Evolutionary conservation across 1,140 invertebrate genomes (phyloP), one percentile per base, ranked within the genome.

Genomic region (Drosophila pandora): DNA sequence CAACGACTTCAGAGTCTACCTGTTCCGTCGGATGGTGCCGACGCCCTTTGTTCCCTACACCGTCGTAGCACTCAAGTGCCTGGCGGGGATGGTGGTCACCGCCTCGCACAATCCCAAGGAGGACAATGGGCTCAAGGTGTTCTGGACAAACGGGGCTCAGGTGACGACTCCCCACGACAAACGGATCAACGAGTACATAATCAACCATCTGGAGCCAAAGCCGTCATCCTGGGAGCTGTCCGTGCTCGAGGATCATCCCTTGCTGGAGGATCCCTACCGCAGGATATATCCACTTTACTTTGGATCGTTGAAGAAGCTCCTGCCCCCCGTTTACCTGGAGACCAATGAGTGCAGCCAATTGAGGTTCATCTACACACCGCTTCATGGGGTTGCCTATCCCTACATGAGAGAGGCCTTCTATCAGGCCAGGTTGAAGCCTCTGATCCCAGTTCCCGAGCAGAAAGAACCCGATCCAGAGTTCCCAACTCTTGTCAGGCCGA

Each of bases 111-210:
- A 99, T 93, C 98, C 98, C 0, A 99, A 99, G 92, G 95, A 99
- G 43, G 98, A 99, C 87, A 99, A 99, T 92, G 99, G 99, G 4
- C 99, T 99, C 90, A 99, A 99, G 94, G 97, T 99, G 0, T 99
- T 99, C 90, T 98, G 97, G 95, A 92, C 93, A 5, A 99, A 99
- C 92, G 97, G 98, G 1, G 95, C 96, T n/a, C 98, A 99, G 94
- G 98, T 99, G 39, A 95, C 98, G 52, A 92, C 95, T 0, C 99
- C 99, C 0, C 95, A 96, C 72, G 99, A 99, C 92, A 95, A 96
- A 87, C 94, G 94, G 41, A 99, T 99, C 62, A 94, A 98, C 74
- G 92, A 94, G 3, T 92, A 93, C 32, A 99, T 99, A 76, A 79
- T 95, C 41, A 92, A 95, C 12, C 96, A 96, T 92, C 93, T 98